phyloP scores from a whole-genome alignment of 2,888 invertebrate genomes.

The Parasteatoda lunata region DNA sequence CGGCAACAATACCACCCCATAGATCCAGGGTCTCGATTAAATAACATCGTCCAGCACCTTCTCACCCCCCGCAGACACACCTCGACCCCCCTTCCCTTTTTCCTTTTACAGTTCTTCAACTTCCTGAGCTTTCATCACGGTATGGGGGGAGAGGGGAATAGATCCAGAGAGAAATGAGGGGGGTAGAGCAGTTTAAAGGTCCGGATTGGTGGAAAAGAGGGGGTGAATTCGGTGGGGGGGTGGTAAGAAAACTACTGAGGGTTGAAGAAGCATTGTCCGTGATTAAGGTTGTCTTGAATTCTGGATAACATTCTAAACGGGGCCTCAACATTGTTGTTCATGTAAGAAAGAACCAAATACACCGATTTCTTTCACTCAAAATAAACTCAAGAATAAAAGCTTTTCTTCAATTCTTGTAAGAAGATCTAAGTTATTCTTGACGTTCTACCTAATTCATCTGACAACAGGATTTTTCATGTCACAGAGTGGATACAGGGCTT shows the following conservation, averaged over 20 bases:
- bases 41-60: conserved; percentile 45
- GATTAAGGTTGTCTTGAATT: conserved; percentile 63
- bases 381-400: no score
- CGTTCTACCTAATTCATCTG: no score
- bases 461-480: no score
- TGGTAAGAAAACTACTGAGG: conserved; percentile 9
- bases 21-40: conserved; percentile 65
- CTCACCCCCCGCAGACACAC: not conserved
- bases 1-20: conserved; percentile 62
- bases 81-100: conserved; percentile 7
- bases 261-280: conserved; percentile 49
- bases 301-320: conserved; percentile 18
- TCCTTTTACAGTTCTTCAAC: conserved; percentile 3
- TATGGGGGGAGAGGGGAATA: not conserved
- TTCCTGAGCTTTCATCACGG: conserved; percentile 12
- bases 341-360: conserved; percentile 9
- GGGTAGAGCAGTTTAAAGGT: conserved; percentile 57
- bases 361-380: no score
- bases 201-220: conserved; percentile 34
- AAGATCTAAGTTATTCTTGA: no score
- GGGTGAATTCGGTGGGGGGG: not conserved
- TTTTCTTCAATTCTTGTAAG: no score
- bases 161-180: conserved; percentile 1
- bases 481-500: no score
- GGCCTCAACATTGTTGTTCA: not conserved